Percentiles rank a stretch among this genome's conserved stretches.
Conservation (phyloP, 2,888 invertebrate genomes). For the Acanthosepion lycidas region DNA sequence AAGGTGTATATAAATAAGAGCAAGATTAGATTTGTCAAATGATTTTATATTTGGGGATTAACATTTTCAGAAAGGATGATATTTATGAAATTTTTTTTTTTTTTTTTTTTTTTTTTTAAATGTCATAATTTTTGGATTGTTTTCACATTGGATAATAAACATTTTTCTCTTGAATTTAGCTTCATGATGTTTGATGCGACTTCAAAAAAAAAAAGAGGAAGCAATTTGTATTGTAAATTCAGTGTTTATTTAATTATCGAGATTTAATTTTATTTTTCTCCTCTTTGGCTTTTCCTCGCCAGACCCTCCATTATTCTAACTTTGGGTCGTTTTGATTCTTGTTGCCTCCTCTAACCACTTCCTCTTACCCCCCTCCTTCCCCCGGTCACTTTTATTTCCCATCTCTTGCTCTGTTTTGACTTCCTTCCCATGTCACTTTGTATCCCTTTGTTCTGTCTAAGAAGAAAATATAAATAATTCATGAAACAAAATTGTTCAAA, state of each 20-base stretch:
- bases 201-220: neutral
- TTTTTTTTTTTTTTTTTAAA: too few species aligned
- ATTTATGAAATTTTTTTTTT: too few species aligned
- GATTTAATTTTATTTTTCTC: too few species aligned
- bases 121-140: neutral
- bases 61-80: too few species aligned
- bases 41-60: too few species aligned
- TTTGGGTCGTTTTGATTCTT: neutral
- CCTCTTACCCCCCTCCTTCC: neutral
- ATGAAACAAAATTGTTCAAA: neutral
- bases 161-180: neutral
- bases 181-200: neutral
- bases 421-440: neutral
- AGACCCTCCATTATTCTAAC: neutral
- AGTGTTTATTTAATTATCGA: too few species aligned
- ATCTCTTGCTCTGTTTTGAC: neutral
- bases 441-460: neutral
- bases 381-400: neutral
- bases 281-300: neutral
- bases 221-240: neutral
- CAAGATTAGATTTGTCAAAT: too few species aligned
- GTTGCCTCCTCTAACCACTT: neutral
- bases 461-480: conserved; percentile 4
- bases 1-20: too few species aligned
- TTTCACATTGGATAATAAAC: neutral